phyloP scores from a whole-genome alignment of 2,888 invertebrate genomes.

The Argyra leucocephala region DNA sequence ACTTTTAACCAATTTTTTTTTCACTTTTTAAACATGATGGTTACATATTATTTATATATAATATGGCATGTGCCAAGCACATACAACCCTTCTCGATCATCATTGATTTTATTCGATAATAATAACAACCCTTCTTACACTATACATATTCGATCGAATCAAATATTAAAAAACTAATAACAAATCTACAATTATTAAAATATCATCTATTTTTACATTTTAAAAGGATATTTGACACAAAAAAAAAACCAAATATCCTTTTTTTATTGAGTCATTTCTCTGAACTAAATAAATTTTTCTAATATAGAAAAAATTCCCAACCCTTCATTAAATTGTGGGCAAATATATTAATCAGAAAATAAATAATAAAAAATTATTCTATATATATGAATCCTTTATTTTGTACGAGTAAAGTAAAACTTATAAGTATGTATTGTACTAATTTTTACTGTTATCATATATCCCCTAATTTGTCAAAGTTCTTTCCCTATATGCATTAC shows the following conservation, averaged over 20 bases:
- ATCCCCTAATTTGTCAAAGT: neutral
- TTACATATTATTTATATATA: neutral
- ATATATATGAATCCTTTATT: too few species aligned
- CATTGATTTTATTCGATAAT: neutral
- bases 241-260: neutral
- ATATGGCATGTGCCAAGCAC: neutral
- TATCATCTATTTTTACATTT: too few species aligned
- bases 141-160: too few species aligned
- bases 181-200: neutral
- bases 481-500: too few species aligned
- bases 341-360: conserved; percentile 20
- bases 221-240: neutral
- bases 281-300: neutral
- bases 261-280: neutral
- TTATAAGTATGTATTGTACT: too few species aligned
- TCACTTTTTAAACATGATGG: too few species aligned
- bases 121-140: neutral
- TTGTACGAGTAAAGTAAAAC: too few species aligned
- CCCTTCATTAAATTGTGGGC: conserved; percentile 21
- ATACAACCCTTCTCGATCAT: neutral
- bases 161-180: too few species aligned
- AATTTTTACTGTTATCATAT: neutral
- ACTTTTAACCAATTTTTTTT: too few species aligned
- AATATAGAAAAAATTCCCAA: neutral
- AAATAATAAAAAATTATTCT: too few species aligned